Evolutionary conservation across 1,140 invertebrate species (phyloP), one percentile per base, ranked within the genome.

Genomic region (Neelides sp.): DNA sequence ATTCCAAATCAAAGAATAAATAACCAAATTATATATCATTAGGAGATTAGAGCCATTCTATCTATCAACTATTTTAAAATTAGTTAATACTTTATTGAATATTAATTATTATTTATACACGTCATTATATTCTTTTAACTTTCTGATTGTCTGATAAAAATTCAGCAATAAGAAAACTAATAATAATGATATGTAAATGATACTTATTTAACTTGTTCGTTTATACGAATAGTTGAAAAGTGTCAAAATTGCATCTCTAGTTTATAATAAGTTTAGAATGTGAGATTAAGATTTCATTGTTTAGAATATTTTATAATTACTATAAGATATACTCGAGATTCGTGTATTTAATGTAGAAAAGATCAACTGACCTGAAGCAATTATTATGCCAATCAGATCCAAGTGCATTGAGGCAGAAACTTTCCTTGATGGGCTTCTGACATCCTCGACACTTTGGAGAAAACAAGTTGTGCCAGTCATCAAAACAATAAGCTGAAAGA

Each of bases 321-420:
- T n/a, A n/a, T n/a, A n/a, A n/a, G n/a, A n/a, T n/a, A 32, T 32
- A 7, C 28, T 5, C n/a, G n/a, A 13, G 7, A 32, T n/a, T 32
- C n/a, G 10, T 8, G 13, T n/a, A 45, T 10, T 24, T 30, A 10
- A 45, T 32, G 17, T 26, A 20, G 12, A 32, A 50, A 63, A 65
- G 65, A 65, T 79, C 77, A 66, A 71, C 69, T 64, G 79, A 81
- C 26, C 76, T 73, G 64, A 81, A 81, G 58, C 78, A 81, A 52
- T 78, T 70, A 4, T 76, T 73, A 66, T 81, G 78, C 79, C 79
- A 81, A 59, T 79, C 76, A 40, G 69, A 58, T 53, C 73, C 75
- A n/a, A 82, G 65, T 19, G 78, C 78, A 10, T 75, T 75, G 46
- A 82, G 77, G 63, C 77, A 81, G 10, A 46, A 24, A 24, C 27